Evolutionary conservation across 2,113 vertebrate genomes (phyloP).

Genomic region (Pollachius pollachius): DNA sequence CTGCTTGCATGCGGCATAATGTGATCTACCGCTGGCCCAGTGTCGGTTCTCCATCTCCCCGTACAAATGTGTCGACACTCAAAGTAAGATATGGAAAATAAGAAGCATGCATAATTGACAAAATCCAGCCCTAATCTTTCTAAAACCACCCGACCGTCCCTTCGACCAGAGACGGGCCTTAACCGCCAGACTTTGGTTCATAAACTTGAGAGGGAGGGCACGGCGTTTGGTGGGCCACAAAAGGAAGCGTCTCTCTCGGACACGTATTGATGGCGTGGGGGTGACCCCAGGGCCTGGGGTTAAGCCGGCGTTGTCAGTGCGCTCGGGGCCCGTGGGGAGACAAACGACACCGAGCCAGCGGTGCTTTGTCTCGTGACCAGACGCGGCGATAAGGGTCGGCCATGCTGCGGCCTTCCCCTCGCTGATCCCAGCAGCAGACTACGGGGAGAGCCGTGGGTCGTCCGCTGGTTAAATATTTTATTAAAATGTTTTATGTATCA

Average conservation of each 20-base stretch:
- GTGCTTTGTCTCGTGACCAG: constrained; percentile 31
- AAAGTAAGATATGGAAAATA: too few relatives aligned
- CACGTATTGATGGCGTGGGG: constrained; percentile 52
- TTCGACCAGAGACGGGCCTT: too few relatives aligned
- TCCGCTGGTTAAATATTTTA: background rate
- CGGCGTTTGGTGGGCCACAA: too few relatives aligned
- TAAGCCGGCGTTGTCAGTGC: constrained; percentile 68
- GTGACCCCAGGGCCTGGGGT: constrained; percentile 50
- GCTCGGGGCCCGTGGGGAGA: constrained; percentile 46
- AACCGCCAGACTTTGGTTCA: background rate
- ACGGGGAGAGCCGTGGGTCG: background rate
- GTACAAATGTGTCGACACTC: too few relatives aligned
- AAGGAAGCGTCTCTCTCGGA: constrained; percentile 41
- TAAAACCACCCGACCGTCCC: too few relatives aligned
- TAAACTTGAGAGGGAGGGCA: constrained; percentile 32
- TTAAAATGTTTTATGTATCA: constrained; percentile 12
- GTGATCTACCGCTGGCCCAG: too few relatives aligned
- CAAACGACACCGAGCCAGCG: constrained; percentile 51
- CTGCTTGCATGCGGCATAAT: too few relatives aligned
- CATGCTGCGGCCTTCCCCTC: background rate
- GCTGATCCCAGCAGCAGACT: background rate
- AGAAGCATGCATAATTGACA: too few relatives aligned
- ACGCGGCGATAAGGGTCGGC: constrained; percentile 5
- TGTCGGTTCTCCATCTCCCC: too few relatives aligned
- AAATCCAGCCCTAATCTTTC: too few relatives aligned